phyloP scores from a whole-genome alignment of 1,140 invertebrate species.

The Fopius arisanus region DNA sequence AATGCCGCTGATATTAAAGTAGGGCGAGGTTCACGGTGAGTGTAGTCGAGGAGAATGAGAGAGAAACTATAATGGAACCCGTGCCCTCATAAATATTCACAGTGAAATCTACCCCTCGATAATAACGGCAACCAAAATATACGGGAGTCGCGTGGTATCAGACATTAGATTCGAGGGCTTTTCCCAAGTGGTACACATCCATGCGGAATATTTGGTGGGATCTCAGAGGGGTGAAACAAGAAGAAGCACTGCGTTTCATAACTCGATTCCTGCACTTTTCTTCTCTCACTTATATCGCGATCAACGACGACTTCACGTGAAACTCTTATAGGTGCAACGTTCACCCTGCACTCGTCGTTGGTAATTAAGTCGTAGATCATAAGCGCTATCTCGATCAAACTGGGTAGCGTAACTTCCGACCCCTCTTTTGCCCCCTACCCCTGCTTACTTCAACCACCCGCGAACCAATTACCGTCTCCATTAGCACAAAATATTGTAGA shows the following conservation, averaged over 20 bases:
- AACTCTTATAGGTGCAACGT: constrained; percentile 17
- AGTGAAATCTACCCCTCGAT: constrained; percentile 63
- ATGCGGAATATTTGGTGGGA: not conserved
- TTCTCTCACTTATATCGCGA: constrained; percentile 21
- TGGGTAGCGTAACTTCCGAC: constrained; percentile 8
- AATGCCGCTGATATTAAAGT: constrained; percentile 6
- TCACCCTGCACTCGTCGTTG: constrained; percentile 24
- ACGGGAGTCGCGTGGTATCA: constrained; percentile 45
- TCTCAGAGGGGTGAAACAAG: not conserved
- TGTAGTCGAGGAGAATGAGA: constrained; percentile 9
- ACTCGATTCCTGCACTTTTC: not conserved
- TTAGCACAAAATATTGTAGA: constrained; percentile 17
- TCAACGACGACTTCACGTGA: constrained; percentile 4
- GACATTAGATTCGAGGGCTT: constrained; percentile 35
- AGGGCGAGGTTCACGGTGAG: constrained; percentile 22
- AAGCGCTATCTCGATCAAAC: constrained; percentile 22
- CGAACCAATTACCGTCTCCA: constrained; percentile 26
- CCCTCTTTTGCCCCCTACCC: not conserved
- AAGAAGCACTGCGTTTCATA: constrained; percentile 6
- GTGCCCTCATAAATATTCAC: constrained; percentile 61
- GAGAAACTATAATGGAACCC: constrained; percentile 20
- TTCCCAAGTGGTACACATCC: not conserved
- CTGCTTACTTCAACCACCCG: not conserved
- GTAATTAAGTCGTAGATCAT: constrained; percentile 30
- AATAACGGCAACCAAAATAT: constrained; percentile 60